These are phyloP conservation scores for Dolichoris vasculosae DNA, from an alignment of 1,140 invertebrate species.

Conservation along the genomic window DNA sequence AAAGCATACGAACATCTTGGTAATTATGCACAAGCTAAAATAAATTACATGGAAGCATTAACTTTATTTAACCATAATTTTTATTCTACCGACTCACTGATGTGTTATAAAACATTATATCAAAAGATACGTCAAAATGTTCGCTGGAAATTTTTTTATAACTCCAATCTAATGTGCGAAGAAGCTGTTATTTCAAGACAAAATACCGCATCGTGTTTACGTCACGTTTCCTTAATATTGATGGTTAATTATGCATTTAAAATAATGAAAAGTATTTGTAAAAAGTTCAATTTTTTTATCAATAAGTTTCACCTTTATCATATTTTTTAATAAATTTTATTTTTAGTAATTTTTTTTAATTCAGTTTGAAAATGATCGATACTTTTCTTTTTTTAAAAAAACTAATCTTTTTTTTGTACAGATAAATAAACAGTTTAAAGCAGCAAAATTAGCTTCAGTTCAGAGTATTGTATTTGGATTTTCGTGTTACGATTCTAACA, in stretches of 20 bases:
- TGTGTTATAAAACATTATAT: slow-evolving; percentile 21
- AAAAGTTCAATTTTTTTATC: no score
- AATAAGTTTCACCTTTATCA: neutral
- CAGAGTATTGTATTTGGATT: slow-evolving; percentile 55
- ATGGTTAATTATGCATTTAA: slow-evolving; percentile 38
- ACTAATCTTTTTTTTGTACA: neutral
- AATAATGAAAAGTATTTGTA: neutral
- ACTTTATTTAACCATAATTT: slow-evolving; percentile 32
- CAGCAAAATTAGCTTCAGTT: slow-evolving; percentile 40
- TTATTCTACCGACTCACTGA: neutral
- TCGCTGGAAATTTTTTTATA: neutral
- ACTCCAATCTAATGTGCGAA: neutral
- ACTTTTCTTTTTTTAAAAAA: neutral
- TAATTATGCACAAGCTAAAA: slow-evolving; percentile 55
- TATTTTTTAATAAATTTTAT: neutral
- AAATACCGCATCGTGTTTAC: slow-evolving; percentile 24
- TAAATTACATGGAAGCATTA: slow-evolving; percentile 53
- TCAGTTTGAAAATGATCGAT: neutral
- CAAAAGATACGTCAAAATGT: slow-evolving; percentile 31
- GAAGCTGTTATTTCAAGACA: neutral
- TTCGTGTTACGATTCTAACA: neutral
- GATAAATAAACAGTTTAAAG: slow-evolving; percentile 31
- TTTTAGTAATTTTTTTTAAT: neutral
- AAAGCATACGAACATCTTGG: slow-evolving; percentile 56
- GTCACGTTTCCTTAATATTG: slow-evolving; percentile 27